These are phyloP conservation scores for Spisula subtruncata DNA, from an alignment of 2,888 invertebrate genomes.

Conservation along the genomic window DNA sequence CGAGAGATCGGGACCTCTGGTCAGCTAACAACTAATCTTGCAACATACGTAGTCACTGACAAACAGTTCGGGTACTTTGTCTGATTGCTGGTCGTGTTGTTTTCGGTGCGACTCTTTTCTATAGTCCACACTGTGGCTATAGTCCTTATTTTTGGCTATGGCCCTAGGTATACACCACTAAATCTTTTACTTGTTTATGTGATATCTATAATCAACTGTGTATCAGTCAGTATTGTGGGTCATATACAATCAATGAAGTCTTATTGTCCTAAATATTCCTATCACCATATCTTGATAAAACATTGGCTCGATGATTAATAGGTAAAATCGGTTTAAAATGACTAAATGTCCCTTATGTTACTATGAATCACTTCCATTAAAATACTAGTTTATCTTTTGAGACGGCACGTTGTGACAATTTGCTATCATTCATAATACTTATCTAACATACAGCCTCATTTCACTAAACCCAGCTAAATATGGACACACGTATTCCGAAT, in stretches of 20 bases:
- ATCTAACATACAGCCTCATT: neutral
- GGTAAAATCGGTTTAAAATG: neutral
- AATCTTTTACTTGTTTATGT: too few species aligned
- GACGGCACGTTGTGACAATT: neutral
- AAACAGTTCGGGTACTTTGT: neutral
- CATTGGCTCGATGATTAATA: neutral
- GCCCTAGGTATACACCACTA: too few species aligned
- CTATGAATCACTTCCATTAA: constrained; percentile 26
- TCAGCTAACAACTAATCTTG: too few species aligned
- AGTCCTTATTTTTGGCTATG: too few species aligned
- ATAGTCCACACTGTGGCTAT: too few species aligned
- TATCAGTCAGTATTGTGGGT: neutral
- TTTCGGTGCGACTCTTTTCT: too few species aligned
- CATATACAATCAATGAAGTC: neutral
- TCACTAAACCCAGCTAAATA: neutral
- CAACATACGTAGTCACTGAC: too few species aligned
- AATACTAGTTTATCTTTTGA: constrained; percentile 4
- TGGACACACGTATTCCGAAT: neutral
- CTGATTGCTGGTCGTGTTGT: too few species aligned
- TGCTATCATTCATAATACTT: neutral
- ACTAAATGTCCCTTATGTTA: neutral
- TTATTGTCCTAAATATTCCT: constrained; percentile 10
- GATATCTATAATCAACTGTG: neutral
- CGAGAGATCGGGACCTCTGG: too few species aligned
- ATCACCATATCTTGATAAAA: neutral